Conservation (phyloP, 2,888 invertebrate species). For the Chrysolina oricalcia region DNA sequence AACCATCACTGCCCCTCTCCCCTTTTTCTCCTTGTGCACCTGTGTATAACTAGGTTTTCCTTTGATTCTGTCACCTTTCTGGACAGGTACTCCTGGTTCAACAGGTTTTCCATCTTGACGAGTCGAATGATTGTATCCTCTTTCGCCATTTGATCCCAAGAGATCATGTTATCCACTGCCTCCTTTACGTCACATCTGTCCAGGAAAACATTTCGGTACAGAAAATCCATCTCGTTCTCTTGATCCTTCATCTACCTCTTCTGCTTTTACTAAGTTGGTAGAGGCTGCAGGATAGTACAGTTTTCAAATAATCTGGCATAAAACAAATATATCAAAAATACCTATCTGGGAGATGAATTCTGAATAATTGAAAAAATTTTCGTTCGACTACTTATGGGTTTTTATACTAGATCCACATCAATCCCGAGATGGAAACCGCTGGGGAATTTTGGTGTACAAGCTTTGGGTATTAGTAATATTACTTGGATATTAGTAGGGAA, state of each 20-base stretch:
- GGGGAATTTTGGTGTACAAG: no score
- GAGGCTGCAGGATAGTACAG: no score
- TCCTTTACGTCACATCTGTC: conserved; percentile 81
- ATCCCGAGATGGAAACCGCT: no score
- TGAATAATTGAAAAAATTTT: no score
- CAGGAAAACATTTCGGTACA: conserved; percentile 75
- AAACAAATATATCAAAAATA: no score
- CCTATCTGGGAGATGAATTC: no score
- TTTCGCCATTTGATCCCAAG: conserved; percentile 80
- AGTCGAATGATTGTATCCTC: conserved; percentile 79
- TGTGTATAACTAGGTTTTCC: conserved; percentile 81
- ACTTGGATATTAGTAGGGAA: no score
- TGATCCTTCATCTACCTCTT: conserved; percentile 78
- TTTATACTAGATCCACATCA: no score
- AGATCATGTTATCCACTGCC: conserved; percentile 80
- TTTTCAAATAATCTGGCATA: no score
- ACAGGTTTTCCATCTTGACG: conserved; percentile 85
- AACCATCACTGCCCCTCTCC: conserved; percentile 80
- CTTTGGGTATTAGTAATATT: no score
- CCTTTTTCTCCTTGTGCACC: conserved; percentile 79
- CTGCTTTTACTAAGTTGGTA: conserved; percentile 73
- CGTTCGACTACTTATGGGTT: no score
- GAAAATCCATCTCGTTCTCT: conserved; percentile 75
- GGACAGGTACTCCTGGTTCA: conserved; percentile 79
- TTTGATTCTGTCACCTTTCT: conserved; percentile 81